Evolutionary conservation across 2,888 invertebrate genomes (phyloP), one percentile per base, ranked within the genome.

Genomic region (Formica aserva): DNA sequence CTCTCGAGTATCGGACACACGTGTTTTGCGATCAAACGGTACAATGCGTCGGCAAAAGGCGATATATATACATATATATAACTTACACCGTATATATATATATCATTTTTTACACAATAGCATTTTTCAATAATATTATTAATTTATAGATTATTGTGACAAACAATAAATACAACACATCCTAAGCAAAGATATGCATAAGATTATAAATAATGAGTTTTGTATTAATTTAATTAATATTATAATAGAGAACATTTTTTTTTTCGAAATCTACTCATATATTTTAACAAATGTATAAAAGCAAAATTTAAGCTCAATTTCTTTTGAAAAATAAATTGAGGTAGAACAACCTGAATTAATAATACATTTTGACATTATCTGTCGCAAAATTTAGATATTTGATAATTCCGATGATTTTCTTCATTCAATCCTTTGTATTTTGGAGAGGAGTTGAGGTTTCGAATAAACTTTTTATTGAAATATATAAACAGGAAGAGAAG

Each of bases 1-100:
- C 88, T 92, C 92, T 91, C 92, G 92, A 90, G 92, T 93, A 92
- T 93, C 88, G 90, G 86, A 88, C 91, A 92, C 92, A 91, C 88
- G 88, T 93, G 91, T 93, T 93, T 92, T 91, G 88, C 89, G 90
- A 90, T 88, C 87, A 82, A 81, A 83, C 75, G 71, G 71, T 38
- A 69, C 63, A 75, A 41, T 57, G 55, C 66, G 52, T 74, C 55
- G 29, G 41, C 62, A 52, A 69, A 76, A 63, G 83, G 74, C 63
- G 67, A 72, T 76, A 82, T 83, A 75, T 82, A 74, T 41, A 57
- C 4, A 35, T 35, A 35, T 1, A 48, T 6, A n/a, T n/a, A n/a
- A 48, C 18, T 48, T 8, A 22, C 4, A 9, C 11, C 0, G 3
- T 38, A 5, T 22, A 22, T 22, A 22, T n/a, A 22, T 22, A n/a